Evolutionary conservation across 2,113 vertebrate genomes (phyloP).

Genomic region (Syrrhaptes paradoxus): DNA sequence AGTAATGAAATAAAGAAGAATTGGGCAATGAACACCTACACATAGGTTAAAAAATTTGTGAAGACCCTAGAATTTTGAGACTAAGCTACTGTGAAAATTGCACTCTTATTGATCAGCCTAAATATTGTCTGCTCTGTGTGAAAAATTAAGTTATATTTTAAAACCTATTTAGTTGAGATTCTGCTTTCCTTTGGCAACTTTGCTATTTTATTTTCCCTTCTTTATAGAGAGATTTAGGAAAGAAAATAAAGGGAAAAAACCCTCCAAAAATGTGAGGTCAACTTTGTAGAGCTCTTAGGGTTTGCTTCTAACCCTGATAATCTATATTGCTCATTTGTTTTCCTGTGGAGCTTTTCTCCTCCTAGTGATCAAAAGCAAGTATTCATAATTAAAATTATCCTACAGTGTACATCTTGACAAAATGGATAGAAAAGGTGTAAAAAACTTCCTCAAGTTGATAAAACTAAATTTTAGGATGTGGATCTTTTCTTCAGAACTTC

Average conservation of each 20-base stretch:
- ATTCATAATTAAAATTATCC: background rate
- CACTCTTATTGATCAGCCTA: background rate
- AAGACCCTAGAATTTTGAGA: background rate
- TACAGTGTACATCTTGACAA: background rate
- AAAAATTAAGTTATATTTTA: background rate
- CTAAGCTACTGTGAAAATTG: background rate
- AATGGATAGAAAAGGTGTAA: background rate
- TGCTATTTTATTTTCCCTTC: background rate
- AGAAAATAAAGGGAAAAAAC: background rate
- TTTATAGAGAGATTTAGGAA: background rate
- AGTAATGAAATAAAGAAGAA: background rate
- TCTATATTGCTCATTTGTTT: background rate
- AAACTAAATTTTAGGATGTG: background rate
- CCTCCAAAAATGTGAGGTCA: background rate
- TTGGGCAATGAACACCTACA: background rate
- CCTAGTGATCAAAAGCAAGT: background rate
- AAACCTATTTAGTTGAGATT: background rate
- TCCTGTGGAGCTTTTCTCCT: background rate
- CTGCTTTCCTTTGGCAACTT: background rate
- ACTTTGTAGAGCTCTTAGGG: background rate
- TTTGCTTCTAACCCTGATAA: background rate
- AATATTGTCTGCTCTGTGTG: background rate
- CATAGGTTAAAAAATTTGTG: background rate
- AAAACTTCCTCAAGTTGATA: background rate
- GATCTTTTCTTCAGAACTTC: background rate